A percentile compares a stretch with the other conserved stretches of the same genome.
Evolutionary conservation across 2,888 invertebrate species (phyloP).

Genomic region (Cotesia congregata): DNA sequence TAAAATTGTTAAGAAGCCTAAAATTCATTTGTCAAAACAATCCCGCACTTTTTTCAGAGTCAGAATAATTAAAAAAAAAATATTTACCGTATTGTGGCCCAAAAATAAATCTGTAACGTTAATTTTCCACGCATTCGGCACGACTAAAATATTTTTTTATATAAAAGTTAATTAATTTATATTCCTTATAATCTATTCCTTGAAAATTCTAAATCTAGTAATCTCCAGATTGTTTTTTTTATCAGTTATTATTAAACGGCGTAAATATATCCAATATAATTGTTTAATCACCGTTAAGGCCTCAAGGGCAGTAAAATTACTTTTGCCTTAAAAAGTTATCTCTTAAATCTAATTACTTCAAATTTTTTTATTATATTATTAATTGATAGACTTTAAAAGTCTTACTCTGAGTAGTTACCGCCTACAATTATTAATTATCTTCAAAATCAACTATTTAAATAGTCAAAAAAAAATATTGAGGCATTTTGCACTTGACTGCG

Average conservation of each 20-base stretch:
- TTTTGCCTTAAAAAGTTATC: no score
- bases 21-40: no score
- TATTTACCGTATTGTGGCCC: no score
- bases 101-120: slow-evolving; percentile 33
- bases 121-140: slow-evolving; percentile 47
- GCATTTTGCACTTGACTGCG: not conserved
- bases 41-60: no score
- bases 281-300: slow-evolving; percentile 39
- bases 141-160: slow-evolving; percentile 50
- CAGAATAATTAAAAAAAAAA: slow-evolving; percentile 8
- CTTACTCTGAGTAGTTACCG: no score
- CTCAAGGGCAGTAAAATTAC: not conserved
- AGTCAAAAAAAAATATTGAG: slow-evolving; percentile 1
- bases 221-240: slow-evolving; percentile 61
- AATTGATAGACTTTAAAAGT: no score
- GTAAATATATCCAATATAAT: not conserved
- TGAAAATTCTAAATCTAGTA: slow-evolving; percentile 61
- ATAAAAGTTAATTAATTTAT: slow-evolving; percentile 45
- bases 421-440: not conserved
- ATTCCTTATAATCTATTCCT: slow-evolving; percentile 45
- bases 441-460: not conserved
- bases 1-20: not conserved
- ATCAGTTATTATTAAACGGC: slow-evolving; percentile 52
- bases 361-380: no score
- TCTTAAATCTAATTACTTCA: no score